These are phyloP conservation scores for Rana temporaria DNA, from an alignment of 2,113 vertebrate genomes.

Conservation along the genomic window DNA sequence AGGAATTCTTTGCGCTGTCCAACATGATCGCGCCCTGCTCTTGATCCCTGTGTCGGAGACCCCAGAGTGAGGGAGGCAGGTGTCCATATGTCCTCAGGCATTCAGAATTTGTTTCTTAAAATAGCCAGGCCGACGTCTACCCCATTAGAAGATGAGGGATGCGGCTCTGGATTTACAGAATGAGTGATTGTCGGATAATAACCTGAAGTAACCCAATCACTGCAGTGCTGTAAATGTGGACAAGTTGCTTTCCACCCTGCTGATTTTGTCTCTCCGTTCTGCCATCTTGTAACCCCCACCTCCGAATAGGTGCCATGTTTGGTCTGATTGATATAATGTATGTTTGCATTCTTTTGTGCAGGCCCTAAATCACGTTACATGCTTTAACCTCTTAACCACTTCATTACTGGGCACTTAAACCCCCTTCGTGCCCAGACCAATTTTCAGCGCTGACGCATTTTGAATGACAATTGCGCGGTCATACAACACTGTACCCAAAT, in stretches of 20 bases:
- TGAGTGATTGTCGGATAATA: neutral
- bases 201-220: neutral
- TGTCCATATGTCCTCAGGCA: constrained; percentile 27
- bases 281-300: too few relatives aligned
- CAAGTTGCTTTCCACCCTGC: too few relatives aligned
- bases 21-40: neutral
- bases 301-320: too few relatives aligned
- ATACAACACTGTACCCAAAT: too few relatives aligned
- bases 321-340: too few relatives aligned
- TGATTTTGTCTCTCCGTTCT: too few relatives aligned
- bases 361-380: too few relatives aligned
- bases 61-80: constrained; percentile 41
- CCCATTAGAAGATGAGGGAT: neutral
- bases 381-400: neutral
- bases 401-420: too few relatives aligned
- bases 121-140: constrained; percentile 10
- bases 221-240: neutral
- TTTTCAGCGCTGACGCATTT: too few relatives aligned
- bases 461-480: too few relatives aligned
- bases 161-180: constrained; percentile 10
- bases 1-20: neutral
- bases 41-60: neutral
- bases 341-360: too few relatives aligned
- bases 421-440: too few relatives aligned
- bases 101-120: constrained; percentile 12